Base-by-base conservation (phyloP, 1,140 invertebrate genomes). In the Drosophila chauvacae region DNA sequence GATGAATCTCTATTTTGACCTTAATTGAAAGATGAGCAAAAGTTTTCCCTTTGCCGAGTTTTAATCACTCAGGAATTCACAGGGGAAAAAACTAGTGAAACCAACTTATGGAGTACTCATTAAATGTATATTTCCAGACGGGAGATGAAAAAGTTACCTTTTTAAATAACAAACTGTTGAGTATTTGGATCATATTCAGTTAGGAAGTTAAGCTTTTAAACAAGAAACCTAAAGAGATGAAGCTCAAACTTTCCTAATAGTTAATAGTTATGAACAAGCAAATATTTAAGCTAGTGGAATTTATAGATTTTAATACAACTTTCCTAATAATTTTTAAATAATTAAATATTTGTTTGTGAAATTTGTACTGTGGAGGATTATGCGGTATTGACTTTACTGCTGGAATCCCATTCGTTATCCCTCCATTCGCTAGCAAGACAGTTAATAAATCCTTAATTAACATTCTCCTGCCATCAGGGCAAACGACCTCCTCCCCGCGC, bases 371-470 rank as follows among this genome's bases (percentile, higher is more conserved):
- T 4, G n/a, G 7, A 13, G 53, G 18, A 44, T 55, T 44, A 53
- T 20, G 7, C 30, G 23, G 30, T 37, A 66, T 30, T 30, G 23
- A 9, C 14, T 14, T 37, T 14, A 23, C 30, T 53, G 30, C 7
- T 10, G 3, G 39, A 39, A 9, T 37, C 10, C 20, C 26, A 18
- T 68, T 80, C 18, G 50, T 51, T 45, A 45, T 39, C 16, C 44
- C 26, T 48, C 14, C 20, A 42, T 42, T 56, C 39, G 10, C 58
- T 18, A 16, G 20, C 42, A 79, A 16, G 45, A 39, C 39, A 63
- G 68, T 82, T 81, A 73, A 83, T 83, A 76, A 81, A 85, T 58
- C 39, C 56, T 85, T 80, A 86, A 85, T 86, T 81, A 81, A 74
- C 73, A 71, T 77, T 80, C 65, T 55, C 44, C 57, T 71, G 81